These are phyloP conservation scores for Cnemophilus loriae DNA, from an alignment of 2,113 vertebrate genomes.

Conservation along the genomic window DNA sequence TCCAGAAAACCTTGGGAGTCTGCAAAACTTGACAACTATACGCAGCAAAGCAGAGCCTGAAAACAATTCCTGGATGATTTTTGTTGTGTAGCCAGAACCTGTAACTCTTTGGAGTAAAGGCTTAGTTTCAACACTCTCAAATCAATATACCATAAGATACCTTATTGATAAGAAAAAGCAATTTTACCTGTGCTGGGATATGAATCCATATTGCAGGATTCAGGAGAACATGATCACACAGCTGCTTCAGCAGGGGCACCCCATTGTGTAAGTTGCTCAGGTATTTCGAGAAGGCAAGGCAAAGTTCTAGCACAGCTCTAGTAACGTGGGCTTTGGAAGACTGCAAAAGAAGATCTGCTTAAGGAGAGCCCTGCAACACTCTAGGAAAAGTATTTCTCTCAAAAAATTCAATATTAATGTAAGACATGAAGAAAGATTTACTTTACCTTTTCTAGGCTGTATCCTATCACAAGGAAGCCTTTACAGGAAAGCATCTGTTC, in stretches of 20 bases:
- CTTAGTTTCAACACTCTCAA: not conserved
- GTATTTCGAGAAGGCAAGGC: slow-evolving; percentile 93
- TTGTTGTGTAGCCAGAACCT: not conserved
- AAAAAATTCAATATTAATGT: not conserved
- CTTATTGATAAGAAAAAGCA: not conserved
- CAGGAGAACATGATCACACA: slow-evolving; percentile 96
- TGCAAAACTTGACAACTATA: not conserved
- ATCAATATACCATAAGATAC: rapidly evolving
- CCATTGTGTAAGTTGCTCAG: slow-evolving; percentile 92
- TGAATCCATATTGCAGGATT: slow-evolving; percentile 99
- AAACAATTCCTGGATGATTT: not conserved
- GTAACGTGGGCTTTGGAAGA: slow-evolving; percentile 95
- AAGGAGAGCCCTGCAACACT: not conserved
- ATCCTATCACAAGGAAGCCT: slow-evolving; percentile 96
- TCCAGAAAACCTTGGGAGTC: not conserved
- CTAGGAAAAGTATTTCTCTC: not conserved
- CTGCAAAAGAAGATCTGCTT: slow-evolving; percentile 65
- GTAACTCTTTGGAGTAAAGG: not conserved
- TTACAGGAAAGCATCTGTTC: slow-evolving; percentile 97
- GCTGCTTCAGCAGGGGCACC: slow-evolving; percentile 90
- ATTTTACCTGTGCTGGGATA: slow-evolving; percentile 88
- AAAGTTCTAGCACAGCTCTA: slow-evolving; percentile 87
- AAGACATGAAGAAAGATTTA: not conserved
- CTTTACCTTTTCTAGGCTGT: slow-evolving; percentile 94
- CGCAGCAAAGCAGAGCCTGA: not conserved